Conservation (phyloP, 2,888 invertebrate species). For the Drosophila subsilvestris region DNA sequence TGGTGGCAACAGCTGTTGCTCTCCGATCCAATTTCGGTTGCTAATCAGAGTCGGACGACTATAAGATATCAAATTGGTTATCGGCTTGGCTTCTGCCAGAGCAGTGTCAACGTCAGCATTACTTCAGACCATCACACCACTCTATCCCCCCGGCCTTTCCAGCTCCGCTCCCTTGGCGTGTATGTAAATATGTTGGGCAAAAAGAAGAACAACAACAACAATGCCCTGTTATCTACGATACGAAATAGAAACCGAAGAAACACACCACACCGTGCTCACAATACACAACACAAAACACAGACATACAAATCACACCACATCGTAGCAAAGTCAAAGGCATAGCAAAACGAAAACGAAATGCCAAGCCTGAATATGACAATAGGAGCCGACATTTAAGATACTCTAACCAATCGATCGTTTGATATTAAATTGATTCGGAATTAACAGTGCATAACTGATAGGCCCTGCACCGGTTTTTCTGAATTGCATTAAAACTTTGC, state of each 20-base stretch:
- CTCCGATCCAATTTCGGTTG: constrained; percentile 65
- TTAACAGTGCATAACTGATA: not conserved
- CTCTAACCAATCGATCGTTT: not conserved
- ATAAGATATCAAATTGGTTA: constrained; percentile 27
- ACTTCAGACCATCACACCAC: constrained; percentile 13
- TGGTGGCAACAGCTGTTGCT: constrained; percentile 28
- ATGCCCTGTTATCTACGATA: constrained; percentile 50
- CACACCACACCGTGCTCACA: constrained; percentile 24
- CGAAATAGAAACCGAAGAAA: constrained; percentile 49
- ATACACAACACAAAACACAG: constrained; percentile 5
- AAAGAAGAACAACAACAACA: constrained; percentile 28
- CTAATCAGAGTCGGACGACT: constrained; percentile 61
- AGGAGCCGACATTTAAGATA: not conserved
- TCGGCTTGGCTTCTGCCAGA: constrained; percentile 2
- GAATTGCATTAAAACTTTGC: not conserved
- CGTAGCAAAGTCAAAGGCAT: constrained; percentile 7
- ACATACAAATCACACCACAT: constrained; percentile 18
- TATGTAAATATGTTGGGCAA: constrained; percentile 46
- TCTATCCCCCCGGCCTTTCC: not conserved
- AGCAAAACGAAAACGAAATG: constrained; percentile 70
- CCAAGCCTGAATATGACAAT: constrained; percentile 46
- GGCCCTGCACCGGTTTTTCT: rapidly evolving
- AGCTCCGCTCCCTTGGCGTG: not conserved
- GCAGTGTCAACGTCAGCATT: constrained; percentile 47
- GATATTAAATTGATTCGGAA: not conserved